These are phyloP conservation scores for Coleophora flavipennella DNA, from an alignment of 2,888 invertebrate genomes.

Conservation along the genomic window DNA sequence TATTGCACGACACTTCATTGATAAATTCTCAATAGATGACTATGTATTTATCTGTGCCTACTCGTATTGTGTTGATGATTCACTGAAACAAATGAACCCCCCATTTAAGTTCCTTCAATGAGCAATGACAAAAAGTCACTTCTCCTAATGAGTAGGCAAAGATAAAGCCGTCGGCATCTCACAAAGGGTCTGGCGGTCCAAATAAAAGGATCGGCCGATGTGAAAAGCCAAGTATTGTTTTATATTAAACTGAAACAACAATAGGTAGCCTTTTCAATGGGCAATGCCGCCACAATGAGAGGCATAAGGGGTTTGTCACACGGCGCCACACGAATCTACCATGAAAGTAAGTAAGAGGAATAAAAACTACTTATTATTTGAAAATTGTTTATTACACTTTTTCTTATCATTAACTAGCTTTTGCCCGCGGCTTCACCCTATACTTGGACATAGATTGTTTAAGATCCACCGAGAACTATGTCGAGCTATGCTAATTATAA, in stretches of 20 bases:
- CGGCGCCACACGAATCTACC: slow-evolving; percentile 20
- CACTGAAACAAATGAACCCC: slow-evolving; percentile 3
- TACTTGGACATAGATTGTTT: too few species aligned
- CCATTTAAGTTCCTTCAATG: slow-evolving; percentile 11
- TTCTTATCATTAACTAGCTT: too few species aligned
- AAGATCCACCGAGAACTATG: too few species aligned
- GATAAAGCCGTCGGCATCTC: slow-evolving; percentile 53
- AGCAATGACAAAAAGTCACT: slow-evolving; percentile 23
- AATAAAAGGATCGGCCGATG: slow-evolving; percentile 57
- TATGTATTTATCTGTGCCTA: too few species aligned
- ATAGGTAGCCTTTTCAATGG: slow-evolving; percentile 71
- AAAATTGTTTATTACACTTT: too few species aligned
- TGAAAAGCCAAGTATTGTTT: slow-evolving; percentile 67
- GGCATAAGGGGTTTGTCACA: slow-evolving; percentile 31
- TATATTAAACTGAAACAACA: slow-evolving; percentile 70
- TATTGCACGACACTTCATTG: too few species aligned
- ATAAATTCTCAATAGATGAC: too few species aligned
- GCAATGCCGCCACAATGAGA: slow-evolving; percentile 64
- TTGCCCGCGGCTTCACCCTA: too few species aligned
- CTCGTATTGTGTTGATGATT: too few species aligned
- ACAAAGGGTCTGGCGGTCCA: slow-evolving; percentile 47
- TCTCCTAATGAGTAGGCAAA: slow-evolving; percentile 56
- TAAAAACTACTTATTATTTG: too few species aligned
- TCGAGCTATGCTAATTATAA: too few species aligned
- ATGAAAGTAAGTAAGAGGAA: too few species aligned